Conservation (phyloP, 2,113 vertebrate species). For the Phycodurus eques region DNA sequence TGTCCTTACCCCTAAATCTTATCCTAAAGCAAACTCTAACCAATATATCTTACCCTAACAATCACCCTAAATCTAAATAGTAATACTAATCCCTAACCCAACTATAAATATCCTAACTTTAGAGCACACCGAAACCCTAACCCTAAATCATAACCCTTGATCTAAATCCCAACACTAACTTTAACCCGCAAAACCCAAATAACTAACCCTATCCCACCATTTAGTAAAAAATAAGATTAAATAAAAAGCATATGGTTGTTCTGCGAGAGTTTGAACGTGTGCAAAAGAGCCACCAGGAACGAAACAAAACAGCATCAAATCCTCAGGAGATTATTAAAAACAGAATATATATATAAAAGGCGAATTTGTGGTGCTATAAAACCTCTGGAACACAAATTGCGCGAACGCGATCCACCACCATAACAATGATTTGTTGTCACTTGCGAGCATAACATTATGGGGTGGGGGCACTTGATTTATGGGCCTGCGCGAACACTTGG, state of each 20-base stretch:
- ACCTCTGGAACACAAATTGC: background rate
- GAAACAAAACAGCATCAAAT: background rate
- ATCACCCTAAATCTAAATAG: too few relatives aligned
- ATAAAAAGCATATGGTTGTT: background rate
- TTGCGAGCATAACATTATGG: constrained; percentile 20
- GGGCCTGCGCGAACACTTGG: constrained; percentile 12
- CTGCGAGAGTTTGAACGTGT: background rate
- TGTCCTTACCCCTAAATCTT: background rate
- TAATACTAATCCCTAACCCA: too few relatives aligned
- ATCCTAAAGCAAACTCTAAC: background rate
- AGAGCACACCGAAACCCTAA: too few relatives aligned
- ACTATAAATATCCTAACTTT: too few relatives aligned
- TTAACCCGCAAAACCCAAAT: background rate
- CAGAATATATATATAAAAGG: background rate
- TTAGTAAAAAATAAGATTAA: background rate
- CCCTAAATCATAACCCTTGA: too few relatives aligned
- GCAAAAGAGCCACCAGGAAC: too few relatives aligned
- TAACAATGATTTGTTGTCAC: constrained; percentile 32
- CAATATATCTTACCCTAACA: too few relatives aligned
- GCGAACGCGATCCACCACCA: constrained; percentile 30
- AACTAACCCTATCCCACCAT: background rate
- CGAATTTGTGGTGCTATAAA: background rate
- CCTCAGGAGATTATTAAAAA: background rate
- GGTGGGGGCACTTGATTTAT: constrained; percentile 29
- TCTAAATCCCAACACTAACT: background rate